Conservation (phyloP, 2,113 vertebrate species). For the Hystrix cristata region DNA sequence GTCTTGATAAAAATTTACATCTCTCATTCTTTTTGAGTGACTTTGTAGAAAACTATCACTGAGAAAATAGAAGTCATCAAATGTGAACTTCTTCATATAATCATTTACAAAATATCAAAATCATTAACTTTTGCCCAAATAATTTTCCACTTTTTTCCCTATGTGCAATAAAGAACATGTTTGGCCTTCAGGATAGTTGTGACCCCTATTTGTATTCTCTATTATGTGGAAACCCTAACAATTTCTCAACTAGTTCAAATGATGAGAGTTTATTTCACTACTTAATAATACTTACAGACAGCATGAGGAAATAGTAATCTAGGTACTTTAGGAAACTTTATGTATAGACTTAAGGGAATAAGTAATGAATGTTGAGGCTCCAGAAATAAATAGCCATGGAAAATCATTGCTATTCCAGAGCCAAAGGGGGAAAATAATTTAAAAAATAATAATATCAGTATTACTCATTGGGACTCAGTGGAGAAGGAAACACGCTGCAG, state of each 20-base stretch:
- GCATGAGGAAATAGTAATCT: neutral
- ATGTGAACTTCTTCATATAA: neutral
- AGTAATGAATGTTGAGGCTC: neutral
- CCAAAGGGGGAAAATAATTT: neutral
- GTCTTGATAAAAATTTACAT: neutral
- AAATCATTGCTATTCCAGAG: neutral
- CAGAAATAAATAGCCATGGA: neutral
- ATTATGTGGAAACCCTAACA: neutral
- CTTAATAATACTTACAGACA: neutral
- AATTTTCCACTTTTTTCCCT: neutral
- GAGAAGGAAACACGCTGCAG: neutral
- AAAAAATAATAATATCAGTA: neutral
- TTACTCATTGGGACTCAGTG: neutral
- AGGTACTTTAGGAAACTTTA: neutral
- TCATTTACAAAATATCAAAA: neutral
- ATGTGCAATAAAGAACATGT: neutral
- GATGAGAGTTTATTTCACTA: neutral
- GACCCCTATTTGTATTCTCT: neutral
- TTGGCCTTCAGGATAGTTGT: neutral
- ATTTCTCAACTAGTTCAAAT: neutral
- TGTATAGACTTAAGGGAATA: neutral
- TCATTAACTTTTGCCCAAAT: neutral
- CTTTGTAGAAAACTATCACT: neutral
- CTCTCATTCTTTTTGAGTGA: neutral
- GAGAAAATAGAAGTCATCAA: neutral